Evolutionary conservation across 2,113 vertebrate genomes (phyloP), one percentile per base, ranked within the genome.

Genomic region (Tenrec ecaudatus): DNA sequence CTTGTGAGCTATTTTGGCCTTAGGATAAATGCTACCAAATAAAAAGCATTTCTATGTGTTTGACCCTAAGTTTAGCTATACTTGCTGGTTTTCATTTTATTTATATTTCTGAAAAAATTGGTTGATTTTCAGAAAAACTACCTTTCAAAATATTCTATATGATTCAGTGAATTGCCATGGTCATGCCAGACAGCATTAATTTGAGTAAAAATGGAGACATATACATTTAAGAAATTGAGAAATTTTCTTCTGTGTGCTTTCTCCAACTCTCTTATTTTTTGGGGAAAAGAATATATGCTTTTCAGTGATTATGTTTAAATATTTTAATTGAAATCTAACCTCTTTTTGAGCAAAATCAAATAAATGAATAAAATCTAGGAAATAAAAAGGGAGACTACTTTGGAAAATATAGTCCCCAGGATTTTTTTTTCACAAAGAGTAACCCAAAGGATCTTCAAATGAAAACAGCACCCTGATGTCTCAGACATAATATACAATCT

Each of bases 71-170:
- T 16, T 14, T 7, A 71, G 75, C 78, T 62, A n/a, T 94, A 84
- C 29, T 53, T 15, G 23, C 15, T 93, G 22, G 10, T 91, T 93
- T 96, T 87, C 25, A 68, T 91, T 94, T 96, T 80, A 80, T 38
- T 79, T 87, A 60, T 83, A 81, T 84, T 88, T 92, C 89, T 93
- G 60, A 89, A 88, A 93, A 95, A 69, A 38, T 8, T 62, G 11
- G 60, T 97, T 86, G 62, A 53, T 95, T 94, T 97, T 95, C 94
- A 96, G 95, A 93, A 95, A 94, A 96, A 19, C 90, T 97, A 93
- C 95, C 96, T 79, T 88, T 86, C 91, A 94, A 3, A n/a, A 95
- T 98, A 97, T 98, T 96, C 95, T 94, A 33, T 92, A 38, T 96
- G 96, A 97, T 93, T 80, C 73, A 81, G 83, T 97, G 95, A 96